Evolutionary conservation across 1,140 invertebrate species (phyloP).

Genomic region (Cotesia chilonis): DNA sequence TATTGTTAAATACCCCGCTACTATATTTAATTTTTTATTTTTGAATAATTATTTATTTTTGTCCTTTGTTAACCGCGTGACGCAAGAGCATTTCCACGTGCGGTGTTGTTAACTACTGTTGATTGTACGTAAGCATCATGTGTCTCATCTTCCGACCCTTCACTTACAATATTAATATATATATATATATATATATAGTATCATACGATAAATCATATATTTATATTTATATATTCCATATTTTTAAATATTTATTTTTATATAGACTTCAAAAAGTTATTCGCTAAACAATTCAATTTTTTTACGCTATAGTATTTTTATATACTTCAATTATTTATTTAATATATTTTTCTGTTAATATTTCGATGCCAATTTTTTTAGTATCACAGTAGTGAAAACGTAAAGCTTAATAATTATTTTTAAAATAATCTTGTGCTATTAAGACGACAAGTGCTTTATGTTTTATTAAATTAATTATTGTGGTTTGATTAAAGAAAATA

Average conservation of each 20-base stretch:
- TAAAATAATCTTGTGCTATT: too few species aligned
- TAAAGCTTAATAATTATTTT: too few species aligned
- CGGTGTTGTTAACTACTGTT: conserved; percentile 43
- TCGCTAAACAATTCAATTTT: background rate
- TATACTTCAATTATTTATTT: too few species aligned
- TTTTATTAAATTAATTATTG: too few species aligned
- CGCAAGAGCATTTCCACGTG: conserved; percentile 29
- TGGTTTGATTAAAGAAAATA: too few species aligned
- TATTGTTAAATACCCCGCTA: background rate
- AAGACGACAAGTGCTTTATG: too few species aligned
- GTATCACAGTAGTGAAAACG: too few species aligned
- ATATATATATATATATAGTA: too few species aligned
- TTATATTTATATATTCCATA: background rate
- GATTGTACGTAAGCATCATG: conserved; percentile 52
- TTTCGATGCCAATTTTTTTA: too few species aligned
- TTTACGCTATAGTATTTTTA: too few species aligned
- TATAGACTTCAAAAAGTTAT: background rate
- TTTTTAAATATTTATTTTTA: conserved; percentile 5
- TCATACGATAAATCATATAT: background rate
- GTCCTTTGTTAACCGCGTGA: conserved; percentile 2
- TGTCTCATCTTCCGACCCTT: conserved; percentile 32
- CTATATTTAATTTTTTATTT: background rate
- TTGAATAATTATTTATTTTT: background rate
- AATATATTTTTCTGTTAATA: too few species aligned
- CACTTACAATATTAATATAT: background rate